Base-by-base conservation (phyloP, 2,113 vertebrate species). In the Pelodiscus sinensis region DNA sequence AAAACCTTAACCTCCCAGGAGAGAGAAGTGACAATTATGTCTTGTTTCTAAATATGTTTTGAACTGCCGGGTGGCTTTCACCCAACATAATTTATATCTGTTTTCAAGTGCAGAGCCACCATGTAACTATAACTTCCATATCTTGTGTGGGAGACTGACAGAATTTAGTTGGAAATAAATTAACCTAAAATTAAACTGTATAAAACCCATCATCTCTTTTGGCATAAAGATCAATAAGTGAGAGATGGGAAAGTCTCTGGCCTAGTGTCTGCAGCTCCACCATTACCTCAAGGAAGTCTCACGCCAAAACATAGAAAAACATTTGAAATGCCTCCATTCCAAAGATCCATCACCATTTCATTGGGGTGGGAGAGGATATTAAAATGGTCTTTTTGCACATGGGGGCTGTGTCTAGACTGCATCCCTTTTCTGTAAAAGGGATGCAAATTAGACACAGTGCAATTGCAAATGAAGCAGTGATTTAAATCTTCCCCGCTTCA, bases 181-280 rank as follows among this genome's bases (percentile, higher is more conserved):
- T 91, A 93, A 94, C 86, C 94, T 78, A 4, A 62, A 92, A 91
- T 95, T 94, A 96, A 55, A 94, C 77, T 24, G 62, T 68, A 62
- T 91, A 96, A 94, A 85, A 77, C 77, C 90, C 5, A 55, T 90
- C 93, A 94, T 94, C 94, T 4, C 4, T 91, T 78, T 38, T 90
- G 90, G 90, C 21, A 0, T 1, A 1, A 31, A 79, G 51, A 14
- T 94, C 79, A 93, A 89, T 62, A 0, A 38, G 85, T 73, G 88
- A 87, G 73, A 8, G 87, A 91, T 93, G 94, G 81, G 79, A 89
- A 90, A 96, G 92, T 89, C 92, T 90, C 82, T 57, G 81, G 94
- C 79, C 93, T 95, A 90, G 94, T 93, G 94, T 94, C 92, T 86
- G 4, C 18, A 56, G 35, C 54, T 90, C 73, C 90, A 75, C 54